Evolutionary conservation across 2,113 vertebrate genomes (phyloP).

Genomic region (Entelurus aequoreus): DNA sequence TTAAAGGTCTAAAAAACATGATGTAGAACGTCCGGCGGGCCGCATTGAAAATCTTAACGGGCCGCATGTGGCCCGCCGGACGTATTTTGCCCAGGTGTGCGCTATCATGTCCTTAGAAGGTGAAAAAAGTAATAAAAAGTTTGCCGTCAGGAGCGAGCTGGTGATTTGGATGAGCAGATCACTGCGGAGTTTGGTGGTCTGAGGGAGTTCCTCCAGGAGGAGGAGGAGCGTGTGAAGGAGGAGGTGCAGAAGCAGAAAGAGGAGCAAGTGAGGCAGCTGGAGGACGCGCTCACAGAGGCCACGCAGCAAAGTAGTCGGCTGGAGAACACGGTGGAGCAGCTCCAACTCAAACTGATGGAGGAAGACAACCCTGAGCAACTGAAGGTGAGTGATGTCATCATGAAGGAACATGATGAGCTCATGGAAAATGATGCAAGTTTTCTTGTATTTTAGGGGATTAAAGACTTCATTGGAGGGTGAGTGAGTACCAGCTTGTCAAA

Average conservation of each 20-base stretch:
- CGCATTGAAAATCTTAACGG: too few relatives aligned
- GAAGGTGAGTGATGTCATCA: slow-evolving; percentile 41
- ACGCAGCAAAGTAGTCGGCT: slow-evolving; percentile 60
- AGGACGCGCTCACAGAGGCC: slow-evolving; percentile 51
- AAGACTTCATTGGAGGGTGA: slow-evolving; percentile 69
- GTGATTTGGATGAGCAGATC: slow-evolving; percentile 59
- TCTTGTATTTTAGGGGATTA: slow-evolving; percentile 62
- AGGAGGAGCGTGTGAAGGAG: slow-evolving; percentile 59
- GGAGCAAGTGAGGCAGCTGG: slow-evolving; percentile 56
- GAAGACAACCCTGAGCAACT: slow-evolving; percentile 67
- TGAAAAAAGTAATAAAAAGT: too few relatives aligned
- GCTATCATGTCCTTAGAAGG: too few relatives aligned
- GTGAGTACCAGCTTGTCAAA: slow-evolving; percentile 43
- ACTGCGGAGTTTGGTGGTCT: slow-evolving; percentile 52
- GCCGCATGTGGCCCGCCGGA: too few relatives aligned
- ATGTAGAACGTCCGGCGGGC: too few relatives aligned
- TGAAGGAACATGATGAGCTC: background rate
- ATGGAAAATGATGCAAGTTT: background rate
- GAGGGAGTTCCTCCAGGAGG: slow-evolving; percentile 56
- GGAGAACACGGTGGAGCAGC: slow-evolving; percentile 43
- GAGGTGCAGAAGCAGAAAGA: slow-evolving; percentile 58
- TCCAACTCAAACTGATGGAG: slow-evolving; percentile 51
- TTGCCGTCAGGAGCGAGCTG: slow-evolving; percentile 47
- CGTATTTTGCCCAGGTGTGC: too few relatives aligned
- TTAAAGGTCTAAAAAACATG: too few relatives aligned